phyloP scores from a whole-genome alignment of 1,140 invertebrate genomes.

The Lamellibrachia luymesi region DNA sequence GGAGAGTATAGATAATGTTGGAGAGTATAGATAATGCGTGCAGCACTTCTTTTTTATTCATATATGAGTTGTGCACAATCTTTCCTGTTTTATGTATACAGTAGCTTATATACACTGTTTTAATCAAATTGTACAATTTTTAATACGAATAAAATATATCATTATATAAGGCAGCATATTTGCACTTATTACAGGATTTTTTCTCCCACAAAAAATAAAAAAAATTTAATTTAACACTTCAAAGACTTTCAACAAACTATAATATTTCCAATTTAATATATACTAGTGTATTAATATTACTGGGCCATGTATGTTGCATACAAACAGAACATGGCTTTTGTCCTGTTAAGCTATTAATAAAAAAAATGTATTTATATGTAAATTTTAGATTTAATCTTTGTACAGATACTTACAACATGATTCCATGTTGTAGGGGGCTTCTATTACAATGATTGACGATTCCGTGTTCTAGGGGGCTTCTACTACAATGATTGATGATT shows the following conservation, averaged over 20 bases:
- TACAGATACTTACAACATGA: background rate
- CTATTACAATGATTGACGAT: background rate
- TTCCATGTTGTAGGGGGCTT: background rate
- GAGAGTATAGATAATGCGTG: too few species aligned
- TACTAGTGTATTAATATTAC: background rate
- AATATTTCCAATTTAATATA: background rate
- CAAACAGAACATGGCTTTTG: background rate
- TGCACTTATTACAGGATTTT: background rate
- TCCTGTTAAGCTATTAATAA: background rate
- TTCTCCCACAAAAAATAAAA: background rate
- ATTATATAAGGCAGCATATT: too few species aligned
- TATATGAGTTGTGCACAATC: too few species aligned
- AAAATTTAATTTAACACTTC: background rate
- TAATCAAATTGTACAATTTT: too few species aligned
- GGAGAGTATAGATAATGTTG: too few species aligned
- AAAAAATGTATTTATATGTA: background rate
- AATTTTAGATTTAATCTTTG: background rate
- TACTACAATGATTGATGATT: background rate
- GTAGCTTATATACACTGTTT: too few species aligned
- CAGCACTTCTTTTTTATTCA: too few species aligned
- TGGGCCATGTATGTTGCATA: background rate
- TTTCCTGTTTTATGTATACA: too few species aligned
- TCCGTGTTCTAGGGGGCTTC: background rate
- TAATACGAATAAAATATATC: too few species aligned
- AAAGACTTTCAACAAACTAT: background rate